These are phyloP conservation scores for Poecile montanus DNA, from an alignment of 2,797 vertebrate species.

Conservation along the genomic window DNA sequence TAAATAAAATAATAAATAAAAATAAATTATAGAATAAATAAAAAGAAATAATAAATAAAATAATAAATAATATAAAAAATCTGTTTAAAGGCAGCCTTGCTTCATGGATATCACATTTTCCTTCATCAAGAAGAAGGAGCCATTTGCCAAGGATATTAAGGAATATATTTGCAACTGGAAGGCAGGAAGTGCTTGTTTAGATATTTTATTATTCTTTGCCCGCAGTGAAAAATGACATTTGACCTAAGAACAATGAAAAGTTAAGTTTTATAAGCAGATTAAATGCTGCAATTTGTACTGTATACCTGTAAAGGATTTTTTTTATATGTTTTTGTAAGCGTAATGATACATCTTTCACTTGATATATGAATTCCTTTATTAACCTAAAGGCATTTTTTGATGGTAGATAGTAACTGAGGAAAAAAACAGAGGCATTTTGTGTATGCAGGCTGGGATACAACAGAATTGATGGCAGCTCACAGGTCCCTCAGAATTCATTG, in stretches of 20 bases:
- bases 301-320: not conserved
- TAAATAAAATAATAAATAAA: too few species aligned
- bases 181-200: not conserved
- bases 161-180: not conserved
- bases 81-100: not conserved
- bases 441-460: not conserved
- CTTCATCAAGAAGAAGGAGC: not conserved
- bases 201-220: not conserved
- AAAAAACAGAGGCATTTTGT: not conserved
- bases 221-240: not conserved
- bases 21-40: too few species aligned
- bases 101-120: not conserved
- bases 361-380: not conserved
- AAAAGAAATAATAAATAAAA: too few species aligned
- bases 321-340: not conserved
- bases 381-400: not conserved
- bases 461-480: fast-evolving
- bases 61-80: not conserved
- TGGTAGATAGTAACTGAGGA: not conserved
- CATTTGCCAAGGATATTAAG: not conserved
- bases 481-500: not conserved
- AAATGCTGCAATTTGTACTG: not conserved
- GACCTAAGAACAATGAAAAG: not conserved
- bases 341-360: not conserved
- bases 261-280: not conserved